A percentile compares a stretch with the other conserved stretches of the same genome.
Evolutionary conservation across 2,888 invertebrate genomes (phyloP).

Genomic region (Theretra japonica): DNA sequence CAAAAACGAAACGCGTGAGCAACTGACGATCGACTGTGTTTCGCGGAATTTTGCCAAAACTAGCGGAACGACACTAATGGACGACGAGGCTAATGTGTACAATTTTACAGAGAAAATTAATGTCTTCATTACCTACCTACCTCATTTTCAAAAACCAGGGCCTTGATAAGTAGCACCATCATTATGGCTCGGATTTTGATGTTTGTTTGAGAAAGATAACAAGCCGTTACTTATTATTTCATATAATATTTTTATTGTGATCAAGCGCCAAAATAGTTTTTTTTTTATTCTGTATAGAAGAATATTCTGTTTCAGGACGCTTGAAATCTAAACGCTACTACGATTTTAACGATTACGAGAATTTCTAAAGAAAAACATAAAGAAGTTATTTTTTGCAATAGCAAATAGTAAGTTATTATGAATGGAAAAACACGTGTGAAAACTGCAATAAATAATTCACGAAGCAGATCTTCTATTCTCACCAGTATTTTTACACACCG

Average conservation of each 20-base stretch:
- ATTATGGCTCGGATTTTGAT: neutral
- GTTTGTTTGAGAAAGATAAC: neutral
- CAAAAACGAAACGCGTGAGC: conserved; percentile 27
- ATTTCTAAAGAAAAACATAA: too few relatives aligned
- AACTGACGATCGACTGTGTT: conserved; percentile 5
- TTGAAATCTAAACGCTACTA: too few relatives aligned
- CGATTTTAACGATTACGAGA: too few relatives aligned
- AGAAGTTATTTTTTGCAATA: too few relatives aligned
- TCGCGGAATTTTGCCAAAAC: conserved; percentile 14
- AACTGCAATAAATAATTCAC: too few relatives aligned
- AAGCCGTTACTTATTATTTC: neutral
- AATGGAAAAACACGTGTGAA: too few relatives aligned
- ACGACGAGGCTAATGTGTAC: neutral
- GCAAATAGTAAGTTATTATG: too few relatives aligned
- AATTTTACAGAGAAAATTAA: neutral
- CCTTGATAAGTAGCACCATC: neutral
- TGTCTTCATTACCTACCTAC: neutral
- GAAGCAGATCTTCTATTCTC: neutral
- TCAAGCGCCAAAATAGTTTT: too few relatives aligned
- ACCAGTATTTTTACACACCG: neutral
- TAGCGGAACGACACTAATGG: conserved; percentile 14
- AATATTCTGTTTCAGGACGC: too few relatives aligned
- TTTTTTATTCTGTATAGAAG: too few relatives aligned
- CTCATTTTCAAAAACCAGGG: neutral
- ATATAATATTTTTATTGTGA: neutral